Base-by-base conservation (phyloP, 1,140 invertebrate genomes). In the Cydia strobilella region DNA sequence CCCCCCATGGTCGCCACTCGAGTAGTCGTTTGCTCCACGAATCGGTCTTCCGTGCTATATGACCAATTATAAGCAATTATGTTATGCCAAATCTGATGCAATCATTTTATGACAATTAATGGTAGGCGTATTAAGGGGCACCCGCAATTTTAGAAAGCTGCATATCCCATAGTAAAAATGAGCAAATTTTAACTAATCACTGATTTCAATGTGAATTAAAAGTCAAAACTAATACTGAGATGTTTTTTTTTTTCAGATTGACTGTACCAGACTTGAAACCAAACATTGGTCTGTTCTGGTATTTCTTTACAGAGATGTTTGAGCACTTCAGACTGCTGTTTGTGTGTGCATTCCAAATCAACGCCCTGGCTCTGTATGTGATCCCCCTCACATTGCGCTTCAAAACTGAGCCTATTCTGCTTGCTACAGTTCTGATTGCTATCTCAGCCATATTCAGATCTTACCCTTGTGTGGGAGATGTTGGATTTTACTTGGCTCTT, bases 231-330 rank as follows among this genome's bases (percentile, higher is more conserved):
- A 39, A 0, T 82, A 75, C 79, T 15, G 2, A 39, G 9, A 39
- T 39, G 9, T 79, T 79, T 80, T 42, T 80, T 82, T 78, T 75
- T 94, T 94, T 76, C 92, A 96, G 96, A 87, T 94, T 97, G 73
- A 95, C 95, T 65, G 97, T 99, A 23, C 97, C 97, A 25, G 98
- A 99, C 93, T 93, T 99, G 65, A 97, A 97, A 79, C 99, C 99
- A 25, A 99, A 99, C 87, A 97, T 99, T 84, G 99, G 99, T 3
- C 93, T 99, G 0, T 99, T 99, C 90, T 99, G 99, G 99, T 99
- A 99, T 89, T 99, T 99, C 90, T 99, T 99, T 86, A 99, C 98
- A 0, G 99, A 99, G 94, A 99, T 99, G 97, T 99, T 99, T 94
- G 98, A 99, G 84, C 99, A 99, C 91, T 99, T 99, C 85, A 95